Conservation (phyloP, 2,797 vertebrate species). For the Pseudopleuronectes americanus region DNA sequence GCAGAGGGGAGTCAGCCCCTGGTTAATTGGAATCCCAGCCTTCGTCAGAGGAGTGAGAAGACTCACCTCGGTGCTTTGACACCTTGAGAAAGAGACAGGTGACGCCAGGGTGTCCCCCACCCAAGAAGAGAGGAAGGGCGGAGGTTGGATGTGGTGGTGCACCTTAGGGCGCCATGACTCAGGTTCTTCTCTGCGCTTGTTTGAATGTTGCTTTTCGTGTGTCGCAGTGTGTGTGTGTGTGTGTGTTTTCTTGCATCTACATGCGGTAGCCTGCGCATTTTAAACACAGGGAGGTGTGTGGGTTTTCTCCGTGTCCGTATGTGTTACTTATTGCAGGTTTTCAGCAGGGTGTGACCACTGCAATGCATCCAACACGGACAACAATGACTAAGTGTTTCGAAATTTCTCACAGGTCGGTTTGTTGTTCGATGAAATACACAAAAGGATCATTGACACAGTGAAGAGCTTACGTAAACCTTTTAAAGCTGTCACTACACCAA, state of each 20-base stretch:
- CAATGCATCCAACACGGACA: conserved; percentile 16
- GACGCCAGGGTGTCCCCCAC: conserved; percentile 59
- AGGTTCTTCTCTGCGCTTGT: conserved; percentile 36
- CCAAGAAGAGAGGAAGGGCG: conserved; percentile 37
- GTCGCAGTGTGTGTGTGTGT: conserved; percentile 28
- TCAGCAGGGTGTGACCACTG: conserved; percentile 41
- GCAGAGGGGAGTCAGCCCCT: conserved; percentile 27
- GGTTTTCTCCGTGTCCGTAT: conserved; percentile 15
- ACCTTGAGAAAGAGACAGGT: conserved; percentile 64
- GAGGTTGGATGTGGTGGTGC: conserved; percentile 42
- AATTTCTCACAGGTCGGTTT: conserved; percentile 2
- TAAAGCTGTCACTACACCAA: not conserved
- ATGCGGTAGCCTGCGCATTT: conserved; percentile 58
- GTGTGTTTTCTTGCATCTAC: conserved; percentile 35
- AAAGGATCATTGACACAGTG: not conserved
- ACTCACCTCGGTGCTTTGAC: conserved; percentile 57
- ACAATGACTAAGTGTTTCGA: conserved; percentile 28
- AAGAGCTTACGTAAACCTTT: not conserved
- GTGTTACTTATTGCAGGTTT: conserved; percentile 34
- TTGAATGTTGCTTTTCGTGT: conserved; percentile 35
- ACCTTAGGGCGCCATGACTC: conserved; percentile 62
- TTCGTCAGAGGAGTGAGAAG: conserved; percentile 40
- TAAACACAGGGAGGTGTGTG: conserved; percentile 26
- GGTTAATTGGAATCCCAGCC: conserved; percentile 61
- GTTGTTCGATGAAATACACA: conserved; percentile 9